Percentiles rank a stretch among this genome's conserved stretches.
Evolutionary conservation across 2,888 invertebrate genomes (phyloP).

Genomic region (Tenthredo livida): DNA sequence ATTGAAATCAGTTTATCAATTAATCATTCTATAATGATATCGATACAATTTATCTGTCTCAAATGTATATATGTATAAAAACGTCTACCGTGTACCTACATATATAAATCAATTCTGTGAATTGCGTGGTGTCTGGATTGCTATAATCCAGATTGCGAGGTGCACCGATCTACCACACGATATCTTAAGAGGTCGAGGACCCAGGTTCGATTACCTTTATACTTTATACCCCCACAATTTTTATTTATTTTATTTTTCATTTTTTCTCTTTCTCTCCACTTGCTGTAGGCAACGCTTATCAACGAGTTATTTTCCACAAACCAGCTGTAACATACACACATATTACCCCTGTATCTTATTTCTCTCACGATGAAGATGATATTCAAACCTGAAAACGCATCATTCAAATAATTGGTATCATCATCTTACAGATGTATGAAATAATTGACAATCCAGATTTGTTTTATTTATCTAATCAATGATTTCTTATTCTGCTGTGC

Average conservation of each 20-base stretch:
- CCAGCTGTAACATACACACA: neutral
- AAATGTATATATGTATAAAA: neutral
- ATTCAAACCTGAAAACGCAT: too few relatives aligned
- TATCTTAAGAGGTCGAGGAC: slow-evolving; percentile 52
- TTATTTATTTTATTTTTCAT: neutral
- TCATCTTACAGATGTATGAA: too few relatives aligned
- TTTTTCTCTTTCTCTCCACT: neutral
- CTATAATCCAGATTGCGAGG: slow-evolving; percentile 32
- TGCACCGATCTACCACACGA: slow-evolving; percentile 12
- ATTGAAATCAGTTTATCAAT: slow-evolving; percentile 70
- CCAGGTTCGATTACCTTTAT: slow-evolving; percentile 40
- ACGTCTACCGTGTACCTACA: neutral
- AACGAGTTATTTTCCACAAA: slow-evolving; percentile 35
- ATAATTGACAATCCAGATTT: too few relatives aligned
- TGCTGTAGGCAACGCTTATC: neutral
- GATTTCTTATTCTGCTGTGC: neutral
- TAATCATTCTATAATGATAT: slow-evolving; percentile 67
- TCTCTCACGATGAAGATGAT: too few relatives aligned
- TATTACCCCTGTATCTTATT: too few relatives aligned
- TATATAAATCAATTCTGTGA: neutral
- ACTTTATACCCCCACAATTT: neutral
- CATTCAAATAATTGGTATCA: too few relatives aligned
- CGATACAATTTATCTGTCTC: slow-evolving; percentile 60
- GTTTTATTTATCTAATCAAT: too few relatives aligned
- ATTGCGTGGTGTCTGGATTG: slow-evolving; percentile 9